Percentiles rank a stretch among this genome's conserved stretches.
These are phyloP conservation scores for Sisyra nigra DNA, from an alignment of 2,888 invertebrate species.

Conservation along the genomic window DNA sequence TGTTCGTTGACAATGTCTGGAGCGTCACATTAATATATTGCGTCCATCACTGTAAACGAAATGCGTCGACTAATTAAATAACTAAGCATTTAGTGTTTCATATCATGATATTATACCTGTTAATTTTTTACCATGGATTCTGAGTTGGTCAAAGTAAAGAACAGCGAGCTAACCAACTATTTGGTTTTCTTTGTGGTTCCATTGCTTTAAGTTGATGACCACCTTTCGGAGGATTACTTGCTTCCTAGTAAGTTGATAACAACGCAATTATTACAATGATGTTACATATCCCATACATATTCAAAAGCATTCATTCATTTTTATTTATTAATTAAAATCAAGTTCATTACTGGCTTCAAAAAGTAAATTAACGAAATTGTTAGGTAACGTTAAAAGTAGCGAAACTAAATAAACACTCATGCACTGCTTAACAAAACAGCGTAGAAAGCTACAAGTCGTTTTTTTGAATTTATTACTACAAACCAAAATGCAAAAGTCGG, in stretches of 20 bases:
- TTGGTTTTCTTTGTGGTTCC: conserved; percentile 65
- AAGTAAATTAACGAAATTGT: neutral
- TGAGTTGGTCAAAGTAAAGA: conserved; percentile 63
- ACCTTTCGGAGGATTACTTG: conserved; percentile 74
- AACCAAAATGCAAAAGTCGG: too few relatives aligned
- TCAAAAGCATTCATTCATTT: neutral
- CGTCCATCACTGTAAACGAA: neutral
- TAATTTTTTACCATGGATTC: neutral
- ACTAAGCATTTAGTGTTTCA: too few relatives aligned
- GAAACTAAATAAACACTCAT: too few relatives aligned
- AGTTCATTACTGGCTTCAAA: neutral
- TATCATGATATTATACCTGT: too few relatives aligned
- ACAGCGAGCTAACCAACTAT: conserved; percentile 77
- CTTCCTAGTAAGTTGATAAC: conserved; percentile 43
- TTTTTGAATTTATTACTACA: too few relatives aligned
- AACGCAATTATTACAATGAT: neutral
- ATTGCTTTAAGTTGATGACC: conserved; percentile 64
- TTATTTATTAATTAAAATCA: neutral
- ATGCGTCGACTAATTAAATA: too few relatives aligned
- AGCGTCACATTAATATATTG: neutral
- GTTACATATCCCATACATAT: neutral
- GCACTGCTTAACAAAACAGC: too few relatives aligned
- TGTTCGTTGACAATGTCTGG: neutral
- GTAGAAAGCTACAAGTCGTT: too few relatives aligned
- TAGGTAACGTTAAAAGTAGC: too few relatives aligned